A percentile compares a stretch with the other conserved stretches of the same genome.
Evolutionary conservation across 1,140 invertebrate genomes (phyloP).

Genomic region (Pectinophora gossypiella): DNA sequence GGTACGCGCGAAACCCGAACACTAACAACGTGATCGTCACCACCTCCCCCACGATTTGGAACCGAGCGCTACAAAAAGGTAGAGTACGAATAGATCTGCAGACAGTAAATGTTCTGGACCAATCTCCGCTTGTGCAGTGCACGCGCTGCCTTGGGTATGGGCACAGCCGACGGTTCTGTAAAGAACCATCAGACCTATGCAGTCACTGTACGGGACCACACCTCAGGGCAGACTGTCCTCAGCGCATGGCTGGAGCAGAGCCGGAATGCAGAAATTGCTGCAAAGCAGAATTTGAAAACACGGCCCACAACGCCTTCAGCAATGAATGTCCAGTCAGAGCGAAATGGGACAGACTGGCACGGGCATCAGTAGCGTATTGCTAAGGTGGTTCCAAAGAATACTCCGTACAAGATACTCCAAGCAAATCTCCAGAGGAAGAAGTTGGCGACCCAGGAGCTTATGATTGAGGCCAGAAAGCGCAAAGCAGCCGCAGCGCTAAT

Average conservation of each 20-base stretch:
- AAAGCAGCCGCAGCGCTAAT: not conserved
- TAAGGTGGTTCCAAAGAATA: not conserved
- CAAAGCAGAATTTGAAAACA: not conserved
- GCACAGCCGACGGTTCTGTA: conserved; percentile 5
- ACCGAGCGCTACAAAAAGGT: not conserved
- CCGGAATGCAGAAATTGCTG: conserved; percentile 15
- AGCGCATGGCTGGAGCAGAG: not conserved
- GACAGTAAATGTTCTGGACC: not conserved
- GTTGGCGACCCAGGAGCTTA: conserved; percentile 9
- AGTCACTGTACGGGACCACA: conserved; percentile 16
- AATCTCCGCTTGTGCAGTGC: conserved; percentile 5
- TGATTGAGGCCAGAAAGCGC: not conserved
- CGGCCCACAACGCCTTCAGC: conserved; percentile 10
- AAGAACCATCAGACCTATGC: conserved; percentile 5
- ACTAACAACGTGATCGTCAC: conserved; percentile 5
- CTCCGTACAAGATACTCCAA: not conserved
- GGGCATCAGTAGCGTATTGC: not conserved
- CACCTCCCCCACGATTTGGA: conserved; percentile 13
- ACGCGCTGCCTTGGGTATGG: conserved; percentile 5
- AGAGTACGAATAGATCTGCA: conserved; percentile 5
- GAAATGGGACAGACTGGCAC: conserved; percentile 7
- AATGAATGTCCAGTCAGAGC: not conserved
- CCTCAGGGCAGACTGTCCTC: conserved; percentile 2
- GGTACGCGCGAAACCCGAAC: conserved; percentile 16
- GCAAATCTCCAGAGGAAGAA: conserved; percentile 13